Base-by-base conservation (phyloP, 2,113 vertebrate genomes). In the Nannobrachium achirus region DNA sequence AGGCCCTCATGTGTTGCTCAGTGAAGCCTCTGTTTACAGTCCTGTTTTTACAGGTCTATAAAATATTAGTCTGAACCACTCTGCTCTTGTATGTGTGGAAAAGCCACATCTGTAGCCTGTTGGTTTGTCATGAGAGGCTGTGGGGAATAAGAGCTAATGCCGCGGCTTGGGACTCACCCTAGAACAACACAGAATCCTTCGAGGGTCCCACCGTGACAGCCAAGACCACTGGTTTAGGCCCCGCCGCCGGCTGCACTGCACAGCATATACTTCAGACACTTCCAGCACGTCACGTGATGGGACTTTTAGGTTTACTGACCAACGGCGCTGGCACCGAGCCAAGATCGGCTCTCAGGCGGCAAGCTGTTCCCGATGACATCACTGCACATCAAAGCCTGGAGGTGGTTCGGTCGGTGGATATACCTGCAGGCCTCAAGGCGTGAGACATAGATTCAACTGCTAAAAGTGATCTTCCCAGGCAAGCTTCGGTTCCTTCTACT, bases 51-150 rank as follows among this genome's bases (percentile, higher is more conserved):
- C 83, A 86, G 86, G 85, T 89, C 84, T 85, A 84, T 92, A 90
- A 92, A 91, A 89, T 89, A 92, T 89, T 86, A 90, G 85, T 83
- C 81, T 86, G 76, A 89, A 83, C 87, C 84, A 84, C 91, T 90
- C 76, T 55, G 69, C 77, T 89, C 84, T 86, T 88, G 83, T 88
- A 84, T 82, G 88, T 78, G 79, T 83, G 78, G 79, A 86, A 89
- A 91, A 87, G 80, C 83, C 88, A 90, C 87, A 89, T 91, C 82
- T 90, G 81, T 90, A 82, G 71, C 80, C 66, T 65, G 73, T 72
- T 84, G 89, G 85, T 83, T 86, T 89, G 86, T 91, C 86, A 79
- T 86, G 87, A 83, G 86, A 87, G 85, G 66, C 83, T 81, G 63
- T 76, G 69, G 79, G 87, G 85, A 89, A 86, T 87, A 83, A 46